These are phyloP conservation scores for Drosophila parabipectinata DNA, from an alignment of 1,140 invertebrate species.

Conservation along the genomic window DNA sequence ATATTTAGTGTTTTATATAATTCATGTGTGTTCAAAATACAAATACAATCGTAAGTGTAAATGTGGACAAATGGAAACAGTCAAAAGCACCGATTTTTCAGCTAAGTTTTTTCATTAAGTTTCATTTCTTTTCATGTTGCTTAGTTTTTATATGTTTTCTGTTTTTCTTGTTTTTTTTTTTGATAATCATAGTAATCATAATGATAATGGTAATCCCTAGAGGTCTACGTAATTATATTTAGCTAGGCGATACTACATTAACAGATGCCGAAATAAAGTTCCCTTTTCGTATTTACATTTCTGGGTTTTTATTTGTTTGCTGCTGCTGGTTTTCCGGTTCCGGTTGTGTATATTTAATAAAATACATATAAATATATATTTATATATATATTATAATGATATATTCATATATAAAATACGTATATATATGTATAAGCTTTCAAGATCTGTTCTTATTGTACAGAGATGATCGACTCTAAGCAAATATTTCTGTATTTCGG, in stretches of 20 bases:
- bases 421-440: slow-evolving; percentile 51
- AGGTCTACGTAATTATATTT: slow-evolving; percentile 61
- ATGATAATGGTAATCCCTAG: slow-evolving; percentile 67
- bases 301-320: slow-evolving; percentile 22
- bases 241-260: slow-evolving; percentile 54
- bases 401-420: slow-evolving; percentile 81
- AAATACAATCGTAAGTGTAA: slow-evolving; percentile 79
- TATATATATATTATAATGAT: slow-evolving; percentile 61
- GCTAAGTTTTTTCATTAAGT: slow-evolving; percentile 71
- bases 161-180: slow-evolving; percentile 33
- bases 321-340: not conserved
- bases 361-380: slow-evolving; percentile 78
- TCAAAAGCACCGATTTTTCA: slow-evolving; percentile 84
- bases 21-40: slow-evolving; percentile 77
- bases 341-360: slow-evolving; percentile 57
- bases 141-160: slow-evolving; percentile 38
- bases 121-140: slow-evolving; percentile 36
- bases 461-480: slow-evolving; percentile 52
- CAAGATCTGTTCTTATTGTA: slow-evolving; percentile 33
- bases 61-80: slow-evolving; percentile 84
- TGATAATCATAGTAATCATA: slow-evolving; percentile 68
- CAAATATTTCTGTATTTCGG: slow-evolving; percentile 36
- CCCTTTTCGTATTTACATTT: slow-evolving; percentile 46
- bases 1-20: slow-evolving; percentile 49
- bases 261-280: slow-evolving; percentile 53